Percentiles rank a stretch among this genome's conserved stretches.
Evolutionary conservation across 1,140 invertebrate genomes (phyloP).

Genomic region (Sitophilus oryzae): DNA sequence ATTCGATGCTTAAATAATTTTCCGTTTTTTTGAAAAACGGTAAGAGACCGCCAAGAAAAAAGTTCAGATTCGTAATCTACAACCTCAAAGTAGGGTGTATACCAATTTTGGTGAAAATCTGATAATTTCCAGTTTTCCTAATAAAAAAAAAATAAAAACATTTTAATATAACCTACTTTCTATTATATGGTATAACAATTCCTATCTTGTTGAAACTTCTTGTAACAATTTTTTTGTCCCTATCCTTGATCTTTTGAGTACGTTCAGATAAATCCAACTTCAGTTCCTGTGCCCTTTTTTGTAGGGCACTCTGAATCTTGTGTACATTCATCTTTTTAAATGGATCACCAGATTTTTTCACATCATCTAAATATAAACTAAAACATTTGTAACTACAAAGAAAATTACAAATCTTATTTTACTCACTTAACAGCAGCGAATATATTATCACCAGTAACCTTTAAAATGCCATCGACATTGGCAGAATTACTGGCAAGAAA

Average conservation of each 20-base stretch:
- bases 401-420: conserved; percentile 16
- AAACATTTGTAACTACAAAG: too few species aligned
- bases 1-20: too few species aligned
- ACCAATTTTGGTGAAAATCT: too few species aligned
- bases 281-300: conserved; percentile 58
- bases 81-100: too few species aligned
- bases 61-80: too few species aligned
- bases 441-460: conserved; percentile 70
- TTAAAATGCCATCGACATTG: conserved; percentile 60
- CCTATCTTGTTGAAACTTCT: conserved; percentile 81
- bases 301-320: conserved; percentile 56
- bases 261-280: conserved; percentile 56
- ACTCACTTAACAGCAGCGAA: conserved; percentile 79
- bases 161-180: conserved; percentile 55
- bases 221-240: conserved; percentile 65
- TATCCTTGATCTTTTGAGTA: conserved; percentile 54
- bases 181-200: conserved; percentile 81
- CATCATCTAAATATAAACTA: conserved; percentile 59
- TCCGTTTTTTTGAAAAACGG: too few species aligned
- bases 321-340: conserved; percentile 58
- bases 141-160: conserved; percentile 7
- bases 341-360: conserved; percentile 55
- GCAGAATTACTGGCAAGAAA: conserved; percentile 73
- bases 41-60: too few species aligned
- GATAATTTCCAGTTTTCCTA: too few species aligned